Percentiles rank a stretch among this genome's conserved stretches.
phyloP scores from a whole-genome alignment of 2,888 invertebrate genomes.

The Cyaniris semiargus region DNA sequence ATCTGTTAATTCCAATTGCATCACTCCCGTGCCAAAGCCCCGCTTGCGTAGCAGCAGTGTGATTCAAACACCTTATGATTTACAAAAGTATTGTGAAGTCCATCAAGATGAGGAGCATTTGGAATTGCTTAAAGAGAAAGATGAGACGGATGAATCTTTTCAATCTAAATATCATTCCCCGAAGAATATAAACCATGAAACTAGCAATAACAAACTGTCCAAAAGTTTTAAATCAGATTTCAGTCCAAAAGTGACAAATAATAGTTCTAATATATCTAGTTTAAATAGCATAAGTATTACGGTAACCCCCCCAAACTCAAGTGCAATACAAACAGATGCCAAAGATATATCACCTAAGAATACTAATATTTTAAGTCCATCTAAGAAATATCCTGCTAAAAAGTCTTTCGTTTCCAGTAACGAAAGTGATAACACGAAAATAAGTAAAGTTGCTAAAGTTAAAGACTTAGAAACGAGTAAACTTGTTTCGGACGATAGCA shows the following conservation, averaged over 20 bases:
- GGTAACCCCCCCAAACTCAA: conserved; percentile 59
- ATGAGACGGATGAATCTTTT: conserved; percentile 49
- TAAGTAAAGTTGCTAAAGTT: conserved; percentile 72
- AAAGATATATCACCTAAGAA: conserved; percentile 72
- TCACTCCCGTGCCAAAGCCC: conserved; percentile 65
- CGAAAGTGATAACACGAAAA: conserved; percentile 64
- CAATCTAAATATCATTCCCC: conserved; percentile 58
- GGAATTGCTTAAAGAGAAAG: conserved; percentile 66
- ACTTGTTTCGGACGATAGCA: conserved; percentile 67
- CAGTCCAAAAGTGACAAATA: conserved; percentile 51
- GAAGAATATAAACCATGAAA: conserved; percentile 59
- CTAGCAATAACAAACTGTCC: conserved; percentile 52
- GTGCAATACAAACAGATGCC: conserved; percentile 74
- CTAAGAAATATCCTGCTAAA: conserved; percentile 73
- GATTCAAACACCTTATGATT: conserved; percentile 76
- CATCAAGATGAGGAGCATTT: conserved; percentile 74
- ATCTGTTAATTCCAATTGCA: conserved; percentile 48
- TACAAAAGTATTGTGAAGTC: conserved; percentile 75
- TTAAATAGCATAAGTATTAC: conserved; percentile 57
- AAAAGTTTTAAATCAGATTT: conserved; percentile 49
- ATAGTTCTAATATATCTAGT: conserved; percentile 53
- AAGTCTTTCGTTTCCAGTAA: conserved; percentile 66
- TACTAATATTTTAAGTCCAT: conserved; percentile 70
- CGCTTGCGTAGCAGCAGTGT: conserved; percentile 72
- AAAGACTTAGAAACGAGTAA: conserved; percentile 74